phyloP scores from a whole-genome alignment of 2,888 invertebrate species.

The Eupithecia abbreviata region DNA sequence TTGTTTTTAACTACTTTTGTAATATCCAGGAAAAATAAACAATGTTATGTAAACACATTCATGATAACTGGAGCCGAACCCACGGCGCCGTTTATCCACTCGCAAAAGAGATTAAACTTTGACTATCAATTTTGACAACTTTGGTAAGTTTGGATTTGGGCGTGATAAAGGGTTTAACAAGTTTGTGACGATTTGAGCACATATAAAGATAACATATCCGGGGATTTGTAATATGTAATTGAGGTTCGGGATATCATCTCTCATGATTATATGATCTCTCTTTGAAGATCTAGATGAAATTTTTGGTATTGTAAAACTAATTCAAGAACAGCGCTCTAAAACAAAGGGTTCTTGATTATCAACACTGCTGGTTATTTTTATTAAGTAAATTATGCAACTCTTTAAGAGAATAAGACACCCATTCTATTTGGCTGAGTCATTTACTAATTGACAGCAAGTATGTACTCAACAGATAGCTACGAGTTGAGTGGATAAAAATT shows the following conservation, averaged over 20 bases:
- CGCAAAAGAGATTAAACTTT: slow-evolving; percentile 64
- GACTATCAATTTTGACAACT: slow-evolving; percentile 63
- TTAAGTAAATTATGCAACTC: slow-evolving; percentile 12
- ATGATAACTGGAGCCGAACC: slow-evolving; percentile 59
- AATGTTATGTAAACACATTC: slow-evolving; percentile 52
- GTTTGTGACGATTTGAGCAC: slow-evolving; percentile 44
- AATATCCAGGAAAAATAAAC: slow-evolving; percentile 47
- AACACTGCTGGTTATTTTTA: slow-evolving; percentile 1
- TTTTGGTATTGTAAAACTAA: background rate
- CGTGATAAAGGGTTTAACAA: slow-evolving; percentile 57
- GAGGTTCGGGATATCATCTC: background rate
- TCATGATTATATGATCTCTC: background rate
- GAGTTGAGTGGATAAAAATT: slow-evolving; percentile 5
- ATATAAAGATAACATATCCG: slow-evolving; percentile 23
- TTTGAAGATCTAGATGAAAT: background rate
- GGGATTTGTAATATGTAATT: slow-evolving; percentile 23
- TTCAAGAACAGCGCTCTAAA: background rate
- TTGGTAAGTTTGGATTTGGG: slow-evolving; percentile 54
- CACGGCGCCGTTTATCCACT: slow-evolving; percentile 63
- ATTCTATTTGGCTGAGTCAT: slow-evolving; percentile 14
- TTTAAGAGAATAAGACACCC: slow-evolving; percentile 1
- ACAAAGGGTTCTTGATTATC: background rate
- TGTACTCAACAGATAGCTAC: slow-evolving; percentile 10
- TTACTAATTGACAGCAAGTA: slow-evolving; percentile 20
- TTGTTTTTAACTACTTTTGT: background rate